Evolutionary conservation across 2,113 vertebrate species (phyloP).

Genomic region (Pelecanoides urinatrix): DNA sequence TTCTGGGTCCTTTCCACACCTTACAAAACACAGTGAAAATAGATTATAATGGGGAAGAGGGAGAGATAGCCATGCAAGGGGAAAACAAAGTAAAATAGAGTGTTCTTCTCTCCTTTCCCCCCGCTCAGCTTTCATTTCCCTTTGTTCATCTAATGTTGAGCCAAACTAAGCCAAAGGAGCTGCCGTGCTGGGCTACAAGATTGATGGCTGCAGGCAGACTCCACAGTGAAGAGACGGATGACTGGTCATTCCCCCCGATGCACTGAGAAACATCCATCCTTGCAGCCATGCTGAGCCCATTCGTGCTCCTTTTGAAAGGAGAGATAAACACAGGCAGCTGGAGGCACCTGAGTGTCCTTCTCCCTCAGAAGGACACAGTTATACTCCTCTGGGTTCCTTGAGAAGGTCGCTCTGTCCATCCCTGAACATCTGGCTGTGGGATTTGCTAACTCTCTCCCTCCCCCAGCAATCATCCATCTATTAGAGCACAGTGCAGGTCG

Average conservation of each 20-base stretch:
- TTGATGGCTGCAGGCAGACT: constrained; percentile 78
- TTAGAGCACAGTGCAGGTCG: constrained; percentile 46
- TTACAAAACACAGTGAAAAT: neutral
- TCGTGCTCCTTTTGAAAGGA: constrained; percentile 60
- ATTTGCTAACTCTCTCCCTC: constrained; percentile 53
- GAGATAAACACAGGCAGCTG: constrained; percentile 70
- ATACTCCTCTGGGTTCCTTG: constrained; percentile 34
- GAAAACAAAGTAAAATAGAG: constrained; percentile 9
- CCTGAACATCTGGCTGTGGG: constrained; percentile 74
- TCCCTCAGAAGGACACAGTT: constrained; percentile 61
- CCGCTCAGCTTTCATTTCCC: constrained; percentile 38
- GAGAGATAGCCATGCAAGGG: neutral
- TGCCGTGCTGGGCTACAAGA: constrained; percentile 67
- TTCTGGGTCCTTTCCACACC: neutral
- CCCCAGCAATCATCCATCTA: constrained; percentile 62
- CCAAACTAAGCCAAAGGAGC: constrained; percentile 62
- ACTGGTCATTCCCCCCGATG: constrained; percentile 77
- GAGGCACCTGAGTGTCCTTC: constrained; percentile 61
- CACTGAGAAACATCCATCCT: constrained; percentile 78
- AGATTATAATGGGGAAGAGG: neutral
- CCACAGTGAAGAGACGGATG: constrained; percentile 78
- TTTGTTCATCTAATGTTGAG: constrained; percentile 56
- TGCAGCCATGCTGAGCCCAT: constrained; percentile 68
- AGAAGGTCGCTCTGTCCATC: constrained; percentile 69
- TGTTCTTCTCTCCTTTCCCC: neutral